Conservation (phyloP, 2,888 invertebrate species). For the Notodromas monacha region DNA sequence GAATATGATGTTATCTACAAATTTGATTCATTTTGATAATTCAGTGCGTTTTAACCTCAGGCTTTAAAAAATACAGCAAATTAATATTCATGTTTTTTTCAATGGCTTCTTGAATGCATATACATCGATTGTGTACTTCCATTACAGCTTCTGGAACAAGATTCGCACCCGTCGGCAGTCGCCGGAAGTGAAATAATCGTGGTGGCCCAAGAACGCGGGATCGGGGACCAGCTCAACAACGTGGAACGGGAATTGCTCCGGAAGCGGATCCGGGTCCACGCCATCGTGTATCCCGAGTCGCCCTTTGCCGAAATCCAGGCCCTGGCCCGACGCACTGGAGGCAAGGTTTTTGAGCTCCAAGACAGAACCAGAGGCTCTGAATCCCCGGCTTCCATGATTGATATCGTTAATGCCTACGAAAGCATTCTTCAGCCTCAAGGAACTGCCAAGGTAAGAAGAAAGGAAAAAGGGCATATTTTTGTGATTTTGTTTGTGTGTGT, state of each 20-base stretch:
- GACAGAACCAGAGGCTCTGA: background rate
- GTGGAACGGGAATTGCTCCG: conserved; percentile 5
- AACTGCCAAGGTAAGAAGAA: background rate
- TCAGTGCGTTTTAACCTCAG: no score
- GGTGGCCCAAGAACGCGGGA: conserved; percentile 8
- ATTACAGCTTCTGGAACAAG: background rate
- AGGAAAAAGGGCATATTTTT: conserved; percentile 1
- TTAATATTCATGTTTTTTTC: no score
- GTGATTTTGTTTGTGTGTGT: no score
- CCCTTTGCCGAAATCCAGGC: background rate
- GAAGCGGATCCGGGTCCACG: conserved; percentile 9
- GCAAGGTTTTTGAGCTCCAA: background rate
- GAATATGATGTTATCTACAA: no score
- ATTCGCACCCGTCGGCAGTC: background rate
- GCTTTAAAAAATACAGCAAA: no score
- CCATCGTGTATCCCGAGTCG: conserved; percentile 9
- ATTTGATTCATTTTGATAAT: no score
- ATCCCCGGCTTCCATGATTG: conserved; percentile 1
- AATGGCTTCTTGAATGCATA: no score
- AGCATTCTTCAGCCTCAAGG: background rate
- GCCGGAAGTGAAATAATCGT: conserved; percentile 8
- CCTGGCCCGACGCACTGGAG: background rate
- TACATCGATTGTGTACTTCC: no score
- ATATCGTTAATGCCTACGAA: conserved; percentile 1
- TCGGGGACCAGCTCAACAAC: conserved; percentile 7